phyloP scores from a whole-genome alignment of 2,797 vertebrate species.

The Anabacerthia variegaticeps region DNA sequence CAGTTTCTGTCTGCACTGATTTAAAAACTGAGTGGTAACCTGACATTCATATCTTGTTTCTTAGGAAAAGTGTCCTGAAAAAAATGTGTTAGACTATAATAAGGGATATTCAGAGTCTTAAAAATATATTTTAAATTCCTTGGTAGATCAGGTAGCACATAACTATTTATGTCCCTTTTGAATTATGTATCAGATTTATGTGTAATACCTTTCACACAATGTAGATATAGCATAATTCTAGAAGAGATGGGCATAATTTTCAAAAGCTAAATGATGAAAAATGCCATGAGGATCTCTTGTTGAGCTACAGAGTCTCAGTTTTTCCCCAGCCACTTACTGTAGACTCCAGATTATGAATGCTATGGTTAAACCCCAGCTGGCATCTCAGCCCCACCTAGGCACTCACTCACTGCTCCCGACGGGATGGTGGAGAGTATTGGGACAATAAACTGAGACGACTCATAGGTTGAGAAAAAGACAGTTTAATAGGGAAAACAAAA shows the following conservation, averaged over 20 bases:
- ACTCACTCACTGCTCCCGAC: background rate
- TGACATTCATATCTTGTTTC: background rate
- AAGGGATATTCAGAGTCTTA: background rate
- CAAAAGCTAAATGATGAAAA: background rate
- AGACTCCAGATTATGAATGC: background rate
- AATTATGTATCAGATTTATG: background rate
- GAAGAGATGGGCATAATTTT: background rate
- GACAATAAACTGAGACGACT: background rate
- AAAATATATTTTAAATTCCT: background rate
- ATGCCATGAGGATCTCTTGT: background rate
- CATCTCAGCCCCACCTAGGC: background rate
- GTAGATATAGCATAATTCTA: background rate
- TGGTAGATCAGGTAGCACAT: background rate
- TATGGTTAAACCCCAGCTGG: background rate
- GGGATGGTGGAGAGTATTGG: background rate
- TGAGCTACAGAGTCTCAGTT: background rate
- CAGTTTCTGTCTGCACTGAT: background rate
- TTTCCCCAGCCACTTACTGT: background rate
- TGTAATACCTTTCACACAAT: background rate
- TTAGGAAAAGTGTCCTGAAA: background rate
- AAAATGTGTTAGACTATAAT: background rate
- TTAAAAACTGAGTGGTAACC: background rate
- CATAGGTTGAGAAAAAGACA: background rate
- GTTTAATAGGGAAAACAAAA: background rate
- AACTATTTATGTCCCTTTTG: background rate